phyloP scores from a whole-genome alignment of 2,113 vertebrate genomes.

The Oreochromis tanganicae region DNA sequence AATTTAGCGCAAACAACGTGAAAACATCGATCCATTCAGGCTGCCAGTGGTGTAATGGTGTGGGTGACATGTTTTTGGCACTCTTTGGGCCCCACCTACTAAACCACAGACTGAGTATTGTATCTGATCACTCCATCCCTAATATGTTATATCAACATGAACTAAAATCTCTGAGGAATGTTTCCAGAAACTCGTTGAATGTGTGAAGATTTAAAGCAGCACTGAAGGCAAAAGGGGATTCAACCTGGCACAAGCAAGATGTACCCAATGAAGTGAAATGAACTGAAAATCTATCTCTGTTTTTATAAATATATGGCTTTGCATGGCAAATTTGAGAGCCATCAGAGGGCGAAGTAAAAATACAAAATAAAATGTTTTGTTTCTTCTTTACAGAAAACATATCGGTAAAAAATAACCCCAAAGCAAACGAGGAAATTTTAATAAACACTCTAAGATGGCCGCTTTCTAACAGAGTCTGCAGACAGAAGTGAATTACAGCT shows the following conservation, averaged over 20 bases:
- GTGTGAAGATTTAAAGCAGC: no score
- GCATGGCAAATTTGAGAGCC: background rate
- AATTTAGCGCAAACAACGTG: background rate
- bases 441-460: background rate
- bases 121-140: background rate
- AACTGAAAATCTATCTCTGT: no score
- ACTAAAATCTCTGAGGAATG: background rate
- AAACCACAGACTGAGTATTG: background rate
- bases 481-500: background rate
- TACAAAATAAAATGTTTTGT: background rate
- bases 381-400: background rate
- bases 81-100: background rate
- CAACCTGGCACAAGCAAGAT: no score
- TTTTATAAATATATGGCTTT: background rate
- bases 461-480: background rate
- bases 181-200: no score
- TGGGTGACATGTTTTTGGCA: background rate
- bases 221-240: no score
- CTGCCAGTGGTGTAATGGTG: background rate
- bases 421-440: background rate
- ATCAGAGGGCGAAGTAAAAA: background rate
- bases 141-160: background rate
- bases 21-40: background rate
- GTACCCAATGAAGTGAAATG: no score
- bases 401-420: background rate